phyloP scores from a whole-genome alignment of 2,888 invertebrate genomes.

The Acanthosepion pharaonis region DNA sequence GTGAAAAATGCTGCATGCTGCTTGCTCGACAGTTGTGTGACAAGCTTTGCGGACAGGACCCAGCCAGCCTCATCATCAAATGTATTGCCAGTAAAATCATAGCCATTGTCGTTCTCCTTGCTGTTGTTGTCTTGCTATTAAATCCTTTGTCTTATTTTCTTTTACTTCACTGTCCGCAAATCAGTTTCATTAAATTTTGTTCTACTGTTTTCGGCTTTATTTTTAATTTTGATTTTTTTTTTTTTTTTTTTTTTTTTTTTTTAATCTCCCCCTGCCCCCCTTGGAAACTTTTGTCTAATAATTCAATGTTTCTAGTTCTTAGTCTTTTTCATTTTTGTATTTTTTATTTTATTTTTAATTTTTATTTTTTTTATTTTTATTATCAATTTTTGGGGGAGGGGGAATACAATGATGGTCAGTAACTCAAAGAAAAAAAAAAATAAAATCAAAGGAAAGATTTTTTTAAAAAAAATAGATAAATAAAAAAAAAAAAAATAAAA shows the following conservation, averaged over 20 bases:
- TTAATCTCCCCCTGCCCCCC: no score
- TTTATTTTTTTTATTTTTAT: neutral
- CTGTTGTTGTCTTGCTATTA: neutral
- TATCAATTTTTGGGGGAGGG: neutral
- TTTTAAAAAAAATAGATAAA: no score
- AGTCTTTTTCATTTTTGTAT: no score
- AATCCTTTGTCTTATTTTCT: neutral
- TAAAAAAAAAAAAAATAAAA: neutral
- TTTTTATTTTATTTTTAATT: no score
- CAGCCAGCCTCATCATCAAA: no score
- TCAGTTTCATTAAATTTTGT: neutral
- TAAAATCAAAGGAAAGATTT: no score
- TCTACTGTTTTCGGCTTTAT: neutral
- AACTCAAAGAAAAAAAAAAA: no score
- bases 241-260: neutral
- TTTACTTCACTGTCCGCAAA: neutral
- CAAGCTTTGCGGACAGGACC: neutral
- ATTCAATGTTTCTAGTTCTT: no score
- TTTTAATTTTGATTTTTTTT: neutral
- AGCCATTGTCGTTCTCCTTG: neutral
- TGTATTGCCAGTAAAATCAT: neutral
- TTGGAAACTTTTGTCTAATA: no score
- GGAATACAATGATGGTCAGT: no score
- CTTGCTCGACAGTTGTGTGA: neutral
- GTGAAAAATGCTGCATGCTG: neutral